These are phyloP conservation scores for Rotaria sp. DNA, from an alignment of 2,888 invertebrate genomes.

Conservation along the genomic window DNA sequence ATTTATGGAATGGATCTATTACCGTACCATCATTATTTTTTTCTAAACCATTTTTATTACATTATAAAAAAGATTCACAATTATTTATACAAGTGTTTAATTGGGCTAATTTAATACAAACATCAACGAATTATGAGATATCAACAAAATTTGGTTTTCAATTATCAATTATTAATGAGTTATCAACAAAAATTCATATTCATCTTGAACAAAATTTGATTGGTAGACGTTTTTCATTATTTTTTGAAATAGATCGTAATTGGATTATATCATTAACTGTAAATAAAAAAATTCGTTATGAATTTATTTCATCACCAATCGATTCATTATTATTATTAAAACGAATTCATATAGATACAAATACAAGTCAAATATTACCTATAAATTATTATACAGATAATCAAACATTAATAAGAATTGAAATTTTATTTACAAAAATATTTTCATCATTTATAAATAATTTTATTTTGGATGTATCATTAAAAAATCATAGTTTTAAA, in stretches of 20 bases:
- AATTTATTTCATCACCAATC: not conserved
- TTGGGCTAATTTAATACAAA: not conserved
- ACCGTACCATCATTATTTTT: not conserved
- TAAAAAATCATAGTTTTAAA: not conserved
- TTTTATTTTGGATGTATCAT: not conserved
- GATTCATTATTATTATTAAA: not conserved
- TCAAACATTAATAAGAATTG: slow-evolving; percentile 8
- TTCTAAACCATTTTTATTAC: not conserved
- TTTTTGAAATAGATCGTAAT: not conserved
- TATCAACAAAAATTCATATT: not conserved
- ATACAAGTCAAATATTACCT: not conserved
- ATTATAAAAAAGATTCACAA: not conserved
- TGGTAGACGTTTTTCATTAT: not conserved
- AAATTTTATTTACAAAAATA: not conserved
- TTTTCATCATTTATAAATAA: not conserved
- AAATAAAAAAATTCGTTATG: not conserved
- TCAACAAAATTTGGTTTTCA: not conserved
- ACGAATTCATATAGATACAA: not conserved
- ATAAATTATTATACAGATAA: not conserved
- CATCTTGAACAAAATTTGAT: not conserved
- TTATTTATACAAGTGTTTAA: not conserved
- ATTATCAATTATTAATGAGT: not conserved
- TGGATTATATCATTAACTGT: not conserved
- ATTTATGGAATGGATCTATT: not conserved
- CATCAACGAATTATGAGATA: not conserved